Conservation (phyloP, 2,113 vertebrate genomes). For the Cathartes aura region DNA sequence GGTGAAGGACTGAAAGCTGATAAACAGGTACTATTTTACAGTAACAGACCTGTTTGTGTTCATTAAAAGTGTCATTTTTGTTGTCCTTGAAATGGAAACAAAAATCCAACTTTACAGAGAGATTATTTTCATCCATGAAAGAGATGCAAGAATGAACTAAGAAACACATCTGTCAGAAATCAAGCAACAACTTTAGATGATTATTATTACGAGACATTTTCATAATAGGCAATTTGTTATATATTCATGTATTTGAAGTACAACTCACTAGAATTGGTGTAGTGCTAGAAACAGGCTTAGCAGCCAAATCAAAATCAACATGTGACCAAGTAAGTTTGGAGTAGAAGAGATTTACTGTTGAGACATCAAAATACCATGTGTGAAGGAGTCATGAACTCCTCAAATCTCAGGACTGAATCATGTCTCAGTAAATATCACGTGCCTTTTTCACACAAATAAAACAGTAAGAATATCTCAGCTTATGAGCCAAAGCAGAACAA, state of each 20-base stretch:
- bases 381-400: constrained; percentile 17
- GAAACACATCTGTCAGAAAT: neutral
- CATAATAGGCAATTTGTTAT: neutral
- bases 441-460: neutral
- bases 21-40: neutral
- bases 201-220: neutral
- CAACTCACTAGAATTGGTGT: neutral
- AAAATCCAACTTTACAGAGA: neutral
- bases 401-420: neutral
- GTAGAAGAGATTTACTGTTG: neutral
- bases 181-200: neutral
- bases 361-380: neutral
- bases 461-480: neutral
- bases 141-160: neutral
- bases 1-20: neutral
- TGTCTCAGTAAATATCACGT: neutral
- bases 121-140: neutral
- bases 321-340: neutral
- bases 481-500: neutral
- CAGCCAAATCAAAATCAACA: neutral
- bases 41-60: neutral
- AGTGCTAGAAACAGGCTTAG: neutral
- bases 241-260: neutral
- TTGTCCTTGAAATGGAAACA: neutral
- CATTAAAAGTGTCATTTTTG: neutral